Conservation (phyloP, 2,888 invertebrate species). For the Peribatodes rhomboidaria region DNA sequence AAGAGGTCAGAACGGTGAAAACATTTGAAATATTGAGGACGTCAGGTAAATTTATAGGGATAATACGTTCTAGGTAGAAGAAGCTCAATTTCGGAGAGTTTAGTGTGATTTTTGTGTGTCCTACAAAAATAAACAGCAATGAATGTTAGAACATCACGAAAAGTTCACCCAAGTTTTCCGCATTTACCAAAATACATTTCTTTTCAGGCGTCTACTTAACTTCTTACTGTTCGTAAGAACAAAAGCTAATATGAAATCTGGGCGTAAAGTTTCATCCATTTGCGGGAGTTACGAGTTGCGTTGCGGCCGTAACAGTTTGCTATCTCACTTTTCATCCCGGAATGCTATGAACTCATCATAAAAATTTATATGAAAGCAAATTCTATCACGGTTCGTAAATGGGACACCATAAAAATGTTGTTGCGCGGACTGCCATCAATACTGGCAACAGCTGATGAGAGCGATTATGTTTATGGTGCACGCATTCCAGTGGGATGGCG, state of each 20-base stretch:
- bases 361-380: constrained; percentile 71
- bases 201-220: constrained; percentile 34
- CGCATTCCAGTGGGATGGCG: constrained; percentile 63
- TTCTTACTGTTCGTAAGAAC: constrained; percentile 37
- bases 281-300: constrained; percentile 35
- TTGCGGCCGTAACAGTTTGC: constrained; percentile 41
- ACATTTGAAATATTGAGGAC: constrained; percentile 82
- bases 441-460: constrained; percentile 74
- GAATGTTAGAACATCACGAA: constrained; percentile 54
- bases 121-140: constrained; percentile 62
- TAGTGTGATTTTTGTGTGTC: constrained; percentile 77
- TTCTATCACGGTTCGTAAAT: constrained; percentile 73
- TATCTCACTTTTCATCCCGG: constrained; percentile 55
- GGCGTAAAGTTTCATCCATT: constrained; percentile 37
- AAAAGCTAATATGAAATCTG: constrained; percentile 42
- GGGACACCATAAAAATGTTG: constrained; percentile 67
- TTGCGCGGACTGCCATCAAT: constrained; percentile 64
- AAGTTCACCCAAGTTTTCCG: constrained; percentile 52
- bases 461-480: constrained; percentile 79
- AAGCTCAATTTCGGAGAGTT: constrained; percentile 75
- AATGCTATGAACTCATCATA: constrained; percentile 61
- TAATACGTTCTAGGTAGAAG: constrained; percentile 79
- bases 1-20: constrained; percentile 79
- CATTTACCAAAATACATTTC: constrained; percentile 35
- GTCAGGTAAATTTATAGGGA: constrained; percentile 84